Base-by-base conservation (phyloP, 2,113 vertebrate species). In the Brachionichthys hirsutus region DNA sequence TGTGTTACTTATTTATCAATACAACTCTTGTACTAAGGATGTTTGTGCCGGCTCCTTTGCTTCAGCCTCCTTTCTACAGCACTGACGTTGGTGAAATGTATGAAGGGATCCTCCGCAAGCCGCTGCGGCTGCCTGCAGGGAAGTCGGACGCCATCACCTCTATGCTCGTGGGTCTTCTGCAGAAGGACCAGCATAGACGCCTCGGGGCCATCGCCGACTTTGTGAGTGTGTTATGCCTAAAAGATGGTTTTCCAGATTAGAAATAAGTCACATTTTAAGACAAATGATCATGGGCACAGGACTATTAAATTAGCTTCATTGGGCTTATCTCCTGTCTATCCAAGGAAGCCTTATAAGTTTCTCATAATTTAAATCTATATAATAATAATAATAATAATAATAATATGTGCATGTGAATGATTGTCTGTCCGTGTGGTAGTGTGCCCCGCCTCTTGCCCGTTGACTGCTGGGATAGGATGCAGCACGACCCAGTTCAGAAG, bases 51-150 rank as follows among this genome's bases (percentile, higher is more conserved):
- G 9, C 60, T 35, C 9, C 2, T 64, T 17, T 4, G 1, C n/a
- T 34, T 54, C 62, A 99, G 97, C 97, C 96, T 12, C 97, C 97
- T n/a, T 99, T 97, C 87, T 99, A 98, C 85, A 96, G 92, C 67
- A 90, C 81, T 15, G 95, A 98, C 3, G 86, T 98, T 1, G 87
- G 92, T 66, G 94, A 98, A 88, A 98, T 99, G 97, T 98, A 99
- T 1, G 94, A 98, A 4, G 95, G 93, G 46, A 98, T 99, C 75
- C 91, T 99, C 41, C 88, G 95, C 80, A 93, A 95, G 78, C 92
- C 94, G 0, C 92, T 99, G 10, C 89, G 89, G 12, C 91, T 99
- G 68, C 94, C 93, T 0, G 91, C 91, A n/a, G 94, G 91, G 48
- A 97, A 92, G 85, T 97, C 95, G 0, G 93, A 92, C 3, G 94